Percentiles rank a stretch among this genome's conserved stretches.
phyloP scores from a whole-genome alignment of 2,113 vertebrate genomes.

The Chamaetylas fuelleborni region DNA sequence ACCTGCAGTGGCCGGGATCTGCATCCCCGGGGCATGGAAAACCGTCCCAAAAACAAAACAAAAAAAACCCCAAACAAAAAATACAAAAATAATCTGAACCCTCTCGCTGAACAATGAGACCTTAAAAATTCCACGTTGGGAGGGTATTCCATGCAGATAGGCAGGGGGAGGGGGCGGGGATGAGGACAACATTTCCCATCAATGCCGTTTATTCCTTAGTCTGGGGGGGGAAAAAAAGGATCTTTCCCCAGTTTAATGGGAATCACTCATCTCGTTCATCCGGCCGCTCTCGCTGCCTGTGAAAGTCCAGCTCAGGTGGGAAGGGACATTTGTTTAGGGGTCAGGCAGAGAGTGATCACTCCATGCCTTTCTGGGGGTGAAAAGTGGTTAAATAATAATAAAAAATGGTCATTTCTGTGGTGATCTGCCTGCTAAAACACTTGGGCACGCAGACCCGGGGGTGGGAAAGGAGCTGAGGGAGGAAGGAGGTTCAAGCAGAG shows the following conservation, averaged over 20 bases:
- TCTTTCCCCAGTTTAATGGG: neutral
- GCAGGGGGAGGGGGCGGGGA: slow-evolving; percentile 24
- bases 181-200: slow-evolving; percentile 31
- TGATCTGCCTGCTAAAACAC: neutral
- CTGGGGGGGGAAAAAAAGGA: neutral
- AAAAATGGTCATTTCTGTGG: neutral
- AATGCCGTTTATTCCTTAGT: neutral
- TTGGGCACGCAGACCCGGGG: neutral
- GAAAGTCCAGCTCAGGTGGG: neutral
- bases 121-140: slow-evolving; percentile 28
- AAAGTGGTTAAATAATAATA: neutral
- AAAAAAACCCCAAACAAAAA: neutral
- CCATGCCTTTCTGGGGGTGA: neutral
- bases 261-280: neutral
- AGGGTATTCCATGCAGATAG: slow-evolving; percentile 14
- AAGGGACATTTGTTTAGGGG: neutral
- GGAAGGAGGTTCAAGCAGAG: neutral
- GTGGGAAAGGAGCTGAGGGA: neutral
- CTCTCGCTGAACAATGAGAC: slow-evolving; percentile 47
- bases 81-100: slow-evolving; percentile 7
- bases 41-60: neutral
- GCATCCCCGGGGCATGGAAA: neutral
- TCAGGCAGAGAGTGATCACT: neutral
- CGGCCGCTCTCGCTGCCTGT: neutral
- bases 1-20: neutral